Conservation (phyloP, 92 coral and sea anemone species). For the Epizoanthus ramosus region DNA sequence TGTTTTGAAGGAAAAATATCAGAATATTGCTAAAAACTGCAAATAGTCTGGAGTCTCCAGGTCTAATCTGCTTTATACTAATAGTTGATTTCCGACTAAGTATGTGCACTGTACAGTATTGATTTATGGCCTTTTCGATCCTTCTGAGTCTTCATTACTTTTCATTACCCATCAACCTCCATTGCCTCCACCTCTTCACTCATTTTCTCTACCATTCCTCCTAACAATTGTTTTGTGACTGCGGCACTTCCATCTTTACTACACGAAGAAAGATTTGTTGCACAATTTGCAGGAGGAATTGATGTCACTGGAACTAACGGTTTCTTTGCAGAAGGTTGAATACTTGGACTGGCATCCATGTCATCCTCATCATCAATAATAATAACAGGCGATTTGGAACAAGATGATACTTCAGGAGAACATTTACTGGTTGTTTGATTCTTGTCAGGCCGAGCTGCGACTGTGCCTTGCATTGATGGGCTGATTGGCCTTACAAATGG, state of each 20-base stretch:
- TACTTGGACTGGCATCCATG: not conserved
- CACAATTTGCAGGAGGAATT: not conserved
- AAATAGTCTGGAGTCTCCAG: not conserved
- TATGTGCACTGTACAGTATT: slow-evolving; percentile 9
- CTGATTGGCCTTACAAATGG: slow-evolving; percentile 17
- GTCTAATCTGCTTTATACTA: not conserved
- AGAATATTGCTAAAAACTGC: not conserved
- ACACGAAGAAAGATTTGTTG: not conserved
- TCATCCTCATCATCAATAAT: slow-evolving; percentile 19
- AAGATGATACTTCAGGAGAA: not conserved
- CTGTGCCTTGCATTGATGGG: not conserved
- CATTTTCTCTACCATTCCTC: not conserved
- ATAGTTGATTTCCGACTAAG: not conserved
- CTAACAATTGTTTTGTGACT: not conserved
- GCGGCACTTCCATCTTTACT: not conserved
- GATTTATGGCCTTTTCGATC: not conserved
- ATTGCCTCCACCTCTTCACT: slow-evolving; percentile 2
- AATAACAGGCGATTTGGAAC: slow-evolving; percentile 21
- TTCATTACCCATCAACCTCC: slow-evolving; percentile 22
- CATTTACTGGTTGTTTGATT: not conserved
- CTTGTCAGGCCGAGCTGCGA: not conserved
- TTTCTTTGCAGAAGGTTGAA: not conserved
- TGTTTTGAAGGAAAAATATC: not conserved
- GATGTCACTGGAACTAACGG: not conserved
- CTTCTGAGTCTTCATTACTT: not conserved